Evolutionary conservation across 64 coral and sea anemone genomes (phyloP), one percentile per base, ranked within the genome.

Genomic region (Actinia tenebrosa): DNA sequence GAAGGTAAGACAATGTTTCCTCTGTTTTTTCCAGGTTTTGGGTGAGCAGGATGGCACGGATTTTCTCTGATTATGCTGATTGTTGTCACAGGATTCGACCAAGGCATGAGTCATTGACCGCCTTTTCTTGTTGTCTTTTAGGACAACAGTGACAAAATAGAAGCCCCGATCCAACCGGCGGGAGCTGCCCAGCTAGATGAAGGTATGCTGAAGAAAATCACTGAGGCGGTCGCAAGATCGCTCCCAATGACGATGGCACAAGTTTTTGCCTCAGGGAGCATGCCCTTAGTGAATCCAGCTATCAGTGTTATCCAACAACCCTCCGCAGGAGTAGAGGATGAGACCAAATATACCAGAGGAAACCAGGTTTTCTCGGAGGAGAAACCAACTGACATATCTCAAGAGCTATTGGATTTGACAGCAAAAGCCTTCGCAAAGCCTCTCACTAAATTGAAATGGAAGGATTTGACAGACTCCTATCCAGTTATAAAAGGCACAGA

Each of bases 51-150:
- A 87, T 87, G 69, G 25, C 56, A 69, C 13, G 22, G 13, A 16
- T 56, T 78, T 87, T 37, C 23, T 78, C 46, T 46, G 86, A 78
- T 87, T n/a, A 53, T n/a, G 71, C 15, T 69, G 9, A 52, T n/a
- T 55, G 45, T 13, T 55, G 68, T 75, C 44, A 45, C 53, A 18
- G 20, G 45, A 87, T 72, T 37, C 4, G 15, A 3, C 20, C 75
- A 87, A 87, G 86, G 86, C 86, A 87, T 87, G 86, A 77, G 86
- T 78, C 86, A 71, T 78, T 77, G 86, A 87, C 86, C 69, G 68
- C 69, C 86, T 87, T 87, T 71, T 71, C 1, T 71, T 11, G n/a
- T 64, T 87, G 68, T 78, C 46, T 55, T 87, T 56, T 78, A 78
- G 68, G 86, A 77, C 66, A 87, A 53, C 47, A 2, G 20, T 71